A percentile compares a stretch with the other conserved stretches of the same genome.
These are phyloP conservation scores for Zophobas morio DNA, from an alignment of 1,140 invertebrate genomes.

Conservation along the genomic window DNA sequence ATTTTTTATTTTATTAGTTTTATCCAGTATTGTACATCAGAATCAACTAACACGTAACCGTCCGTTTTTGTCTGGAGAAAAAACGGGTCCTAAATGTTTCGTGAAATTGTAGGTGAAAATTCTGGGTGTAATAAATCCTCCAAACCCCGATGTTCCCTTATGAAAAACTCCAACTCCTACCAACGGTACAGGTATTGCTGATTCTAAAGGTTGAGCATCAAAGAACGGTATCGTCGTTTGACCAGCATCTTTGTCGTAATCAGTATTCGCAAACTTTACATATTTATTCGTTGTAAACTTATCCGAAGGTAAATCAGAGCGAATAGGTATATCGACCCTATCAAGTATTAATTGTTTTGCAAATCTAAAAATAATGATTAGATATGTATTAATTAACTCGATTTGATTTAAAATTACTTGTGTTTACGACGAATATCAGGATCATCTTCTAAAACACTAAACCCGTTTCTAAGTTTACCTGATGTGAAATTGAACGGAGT, in stretches of 20 bases:
- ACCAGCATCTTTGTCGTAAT: slow-evolving; percentile 68
- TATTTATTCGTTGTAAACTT: slow-evolving; percentile 70
- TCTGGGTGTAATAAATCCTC: slow-evolving; percentile 81
- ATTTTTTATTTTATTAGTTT: too few relatives aligned
- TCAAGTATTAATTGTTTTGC: slow-evolving; percentile 71
- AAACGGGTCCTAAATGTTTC: slow-evolving; percentile 70
- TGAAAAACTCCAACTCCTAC: slow-evolving; percentile 71
- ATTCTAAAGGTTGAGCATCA: too few relatives aligned
- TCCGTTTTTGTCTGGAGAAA: neutral
- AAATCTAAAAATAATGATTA: slow-evolving; percentile 37
- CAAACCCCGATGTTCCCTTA: too few relatives aligned
- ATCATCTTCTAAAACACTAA: slow-evolving; percentile 20
- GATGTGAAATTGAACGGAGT: neutral
- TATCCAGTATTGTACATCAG: too few relatives aligned
- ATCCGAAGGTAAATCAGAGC: slow-evolving; percentile 72
- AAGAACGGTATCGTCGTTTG: slow-evolving; percentile 83
- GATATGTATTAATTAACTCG: neutral
- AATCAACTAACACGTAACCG: too few relatives aligned
- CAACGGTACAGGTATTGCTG: slow-evolving; percentile 67
- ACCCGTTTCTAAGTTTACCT: neutral
- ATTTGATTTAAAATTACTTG: neutral
- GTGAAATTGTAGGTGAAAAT: slow-evolving; percentile 69
- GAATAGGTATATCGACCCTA: slow-evolving; percentile 80
- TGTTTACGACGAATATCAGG: slow-evolving; percentile 21
- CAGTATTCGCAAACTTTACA: slow-evolving; percentile 68